phyloP scores from a whole-genome alignment of 2,113 vertebrate genomes.

The Cyanoderma ruficeps region DNA sequence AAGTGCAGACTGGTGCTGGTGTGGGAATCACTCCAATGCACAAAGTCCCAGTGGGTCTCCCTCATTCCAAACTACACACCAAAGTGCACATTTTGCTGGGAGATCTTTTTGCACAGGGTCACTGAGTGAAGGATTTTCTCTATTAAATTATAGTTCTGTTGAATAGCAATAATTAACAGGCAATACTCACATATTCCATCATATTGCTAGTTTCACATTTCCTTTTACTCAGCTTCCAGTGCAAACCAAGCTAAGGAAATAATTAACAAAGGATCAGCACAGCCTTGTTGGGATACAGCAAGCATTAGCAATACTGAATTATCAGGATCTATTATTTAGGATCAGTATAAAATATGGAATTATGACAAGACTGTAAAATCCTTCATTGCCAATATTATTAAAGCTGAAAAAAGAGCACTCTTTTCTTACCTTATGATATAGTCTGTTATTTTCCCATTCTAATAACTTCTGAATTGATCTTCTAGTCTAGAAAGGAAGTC shows the following conservation, averaged over 20 bases:
- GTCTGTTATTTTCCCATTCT: conserved; percentile 99
- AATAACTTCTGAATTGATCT: conserved; percentile 96
- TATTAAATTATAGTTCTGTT: background rate
- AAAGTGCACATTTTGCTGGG: background rate
- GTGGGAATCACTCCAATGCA: background rate
- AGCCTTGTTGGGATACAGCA: background rate
- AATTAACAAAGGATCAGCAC: conserved; percentile 38
- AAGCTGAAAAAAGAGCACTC: background rate
- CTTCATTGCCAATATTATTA: background rate
- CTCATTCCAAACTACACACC: background rate
- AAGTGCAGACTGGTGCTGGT: background rate
- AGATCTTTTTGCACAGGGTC: background rate
- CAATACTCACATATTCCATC: conserved; percentile 92
- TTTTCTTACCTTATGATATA: conserved; percentile 96
- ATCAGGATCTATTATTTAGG: background rate
- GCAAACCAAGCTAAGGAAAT: conserved; percentile 90
- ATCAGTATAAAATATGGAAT: background rate
- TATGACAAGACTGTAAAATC: background rate
- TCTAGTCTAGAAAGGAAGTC: conserved; percentile 84
- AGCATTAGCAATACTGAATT: background rate
- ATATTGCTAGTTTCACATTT: conserved; percentile 99
- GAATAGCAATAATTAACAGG: background rate
- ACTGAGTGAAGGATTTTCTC: background rate
- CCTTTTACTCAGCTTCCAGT: conserved; percentile 98
- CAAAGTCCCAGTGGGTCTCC: background rate